These are phyloP conservation scores for Falco rusticolus DNA, from an alignment of 2,797 vertebrate species.

Conservation along the genomic window DNA sequence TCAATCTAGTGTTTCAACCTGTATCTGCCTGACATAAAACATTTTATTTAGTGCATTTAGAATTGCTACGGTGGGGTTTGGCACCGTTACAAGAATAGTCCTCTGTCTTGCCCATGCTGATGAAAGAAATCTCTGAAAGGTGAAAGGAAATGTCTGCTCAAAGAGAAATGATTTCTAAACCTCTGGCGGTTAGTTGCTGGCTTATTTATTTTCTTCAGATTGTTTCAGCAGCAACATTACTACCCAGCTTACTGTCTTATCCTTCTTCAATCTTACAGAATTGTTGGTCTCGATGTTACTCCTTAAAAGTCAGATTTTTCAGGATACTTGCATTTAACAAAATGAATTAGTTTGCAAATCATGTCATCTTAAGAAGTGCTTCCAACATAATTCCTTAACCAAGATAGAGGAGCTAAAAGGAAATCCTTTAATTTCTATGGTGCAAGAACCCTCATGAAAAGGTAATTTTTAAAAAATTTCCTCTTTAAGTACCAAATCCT, in stretches of 20 bases:
- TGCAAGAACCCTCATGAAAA: background rate
- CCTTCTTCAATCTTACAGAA: background rate
- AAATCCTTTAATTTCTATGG: fast-evolving
- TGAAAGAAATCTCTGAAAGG: background rate
- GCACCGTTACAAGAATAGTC: background rate
- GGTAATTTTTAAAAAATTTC: background rate
- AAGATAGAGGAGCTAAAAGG: background rate
- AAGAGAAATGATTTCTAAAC: background rate
- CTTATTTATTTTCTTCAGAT: background rate
- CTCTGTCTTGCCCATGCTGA: background rate
- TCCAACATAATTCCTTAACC: background rate
- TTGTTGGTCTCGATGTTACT: background rate
- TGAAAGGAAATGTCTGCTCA: background rate
- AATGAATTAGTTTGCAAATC: background rate
- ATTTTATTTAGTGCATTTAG: background rate
- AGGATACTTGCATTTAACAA: background rate
- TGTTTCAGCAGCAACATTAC: background rate
- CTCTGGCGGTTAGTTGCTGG: background rate
- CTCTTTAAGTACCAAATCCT: background rate
- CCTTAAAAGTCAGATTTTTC: background rate
- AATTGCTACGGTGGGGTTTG: background rate
- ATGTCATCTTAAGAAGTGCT: background rate
- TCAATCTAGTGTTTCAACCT: background rate
- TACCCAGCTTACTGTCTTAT: background rate
- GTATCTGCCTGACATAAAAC: background rate